phyloP scores from a whole-genome alignment of 2,797 vertebrate species.

The Neostethus bicornis region DNA sequence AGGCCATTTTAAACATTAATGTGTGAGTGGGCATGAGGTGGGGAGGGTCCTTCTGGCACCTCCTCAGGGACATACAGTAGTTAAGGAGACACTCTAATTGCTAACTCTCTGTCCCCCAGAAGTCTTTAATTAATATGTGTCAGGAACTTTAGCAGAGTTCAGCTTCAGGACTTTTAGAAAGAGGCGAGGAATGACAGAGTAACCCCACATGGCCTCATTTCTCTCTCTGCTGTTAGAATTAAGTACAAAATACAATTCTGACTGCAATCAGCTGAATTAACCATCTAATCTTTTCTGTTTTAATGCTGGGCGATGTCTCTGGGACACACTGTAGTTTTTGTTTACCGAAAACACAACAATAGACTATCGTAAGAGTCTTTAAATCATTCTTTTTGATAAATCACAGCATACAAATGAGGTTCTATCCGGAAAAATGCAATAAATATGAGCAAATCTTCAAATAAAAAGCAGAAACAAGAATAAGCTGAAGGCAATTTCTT shows the following conservation, averaged over 20 bases:
- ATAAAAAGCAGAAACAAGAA: too few relatives aligned
- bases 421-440: too few relatives aligned
- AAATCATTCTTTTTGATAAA: too few relatives aligned
- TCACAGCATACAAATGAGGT: too few relatives aligned
- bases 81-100: slow-evolving; percentile 72
- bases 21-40: slow-evolving; percentile 63
- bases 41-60: slow-evolving; percentile 41
- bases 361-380: too few relatives aligned
- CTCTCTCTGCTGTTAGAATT: slow-evolving; percentile 40
- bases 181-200: slow-evolving; percentile 35
- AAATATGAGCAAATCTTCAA: too few relatives aligned
- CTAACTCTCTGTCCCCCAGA: slow-evolving; percentile 68
- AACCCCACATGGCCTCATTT: slow-evolving; percentile 24
- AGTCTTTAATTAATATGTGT: slow-evolving; percentile 72
- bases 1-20: slow-evolving; percentile 74
- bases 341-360: too few relatives aligned
- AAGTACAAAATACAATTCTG: slow-evolving; percentile 22
- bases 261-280: slow-evolving; percentile 34
- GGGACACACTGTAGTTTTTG: too few relatives aligned
- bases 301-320: too few relatives aligned
- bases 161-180: slow-evolving; percentile 48
- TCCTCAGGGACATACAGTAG: slow-evolving; percentile 61
- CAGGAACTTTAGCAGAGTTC: slow-evolving; percentile 39
- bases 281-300: slow-evolving; percentile 3
- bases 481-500: too few relatives aligned